These are phyloP conservation scores for Drosophila kuntzei DNA, from an alignment of 2,888 invertebrate genomes.

Conservation along the genomic window DNA sequence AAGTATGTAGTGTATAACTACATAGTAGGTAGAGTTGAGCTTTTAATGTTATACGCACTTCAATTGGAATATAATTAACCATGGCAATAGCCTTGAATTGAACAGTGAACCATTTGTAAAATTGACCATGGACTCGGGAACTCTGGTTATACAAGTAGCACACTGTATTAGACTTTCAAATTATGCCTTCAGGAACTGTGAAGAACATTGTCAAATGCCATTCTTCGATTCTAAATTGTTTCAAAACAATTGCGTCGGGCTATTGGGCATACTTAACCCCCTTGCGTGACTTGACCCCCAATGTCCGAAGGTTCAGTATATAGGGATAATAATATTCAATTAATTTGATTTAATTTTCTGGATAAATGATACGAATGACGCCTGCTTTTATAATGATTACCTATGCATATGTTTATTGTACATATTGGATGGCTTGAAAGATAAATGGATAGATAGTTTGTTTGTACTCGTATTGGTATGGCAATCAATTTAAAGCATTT, in stretches of 20 bases:
- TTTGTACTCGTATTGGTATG: background rate
- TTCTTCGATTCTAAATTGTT: background rate
- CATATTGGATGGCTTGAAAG: constrained; percentile 4
- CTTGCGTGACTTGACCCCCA: background rate
- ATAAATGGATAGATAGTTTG: background rate
- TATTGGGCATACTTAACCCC: background rate
- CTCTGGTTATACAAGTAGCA: background rate
- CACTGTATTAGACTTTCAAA: constrained; percentile 4
- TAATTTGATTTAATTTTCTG: constrained; percentile 3
- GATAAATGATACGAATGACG: background rate
- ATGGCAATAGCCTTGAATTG: constrained; percentile 7
- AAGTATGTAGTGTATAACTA: background rate
- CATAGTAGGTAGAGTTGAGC: background rate
- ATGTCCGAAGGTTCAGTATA: background rate
- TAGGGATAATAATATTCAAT: background rate
- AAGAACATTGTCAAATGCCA: background rate
- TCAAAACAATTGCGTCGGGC: background rate
- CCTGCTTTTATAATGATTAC: background rate
- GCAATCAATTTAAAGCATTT: constrained; percentile 6
- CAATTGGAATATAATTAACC: constrained; percentile 4
- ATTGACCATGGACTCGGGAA: background rate
- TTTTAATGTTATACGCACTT: background rate
- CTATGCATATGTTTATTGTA: background rate
- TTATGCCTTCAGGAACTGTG: background rate
- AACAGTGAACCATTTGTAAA: constrained; percentile 3